Evolutionary conservation across 53 echinoderm and acorn worm species (phyloP).

Genomic region (Holothuria scabra): DNA sequence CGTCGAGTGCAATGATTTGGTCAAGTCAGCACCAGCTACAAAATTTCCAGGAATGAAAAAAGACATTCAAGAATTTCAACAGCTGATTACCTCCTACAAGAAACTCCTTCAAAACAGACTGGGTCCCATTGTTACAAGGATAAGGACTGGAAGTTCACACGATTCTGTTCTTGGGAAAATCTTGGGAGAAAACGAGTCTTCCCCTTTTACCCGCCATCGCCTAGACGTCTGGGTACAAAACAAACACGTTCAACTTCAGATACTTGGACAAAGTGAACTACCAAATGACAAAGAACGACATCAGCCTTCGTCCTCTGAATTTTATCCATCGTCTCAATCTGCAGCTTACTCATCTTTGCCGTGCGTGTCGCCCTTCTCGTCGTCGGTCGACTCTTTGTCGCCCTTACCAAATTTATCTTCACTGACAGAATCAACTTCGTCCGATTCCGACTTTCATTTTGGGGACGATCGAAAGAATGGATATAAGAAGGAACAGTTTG

Average conservation of each 20-base stretch:
- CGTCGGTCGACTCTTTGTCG: neutral
- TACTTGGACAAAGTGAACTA: slow-evolving; percentile 34
- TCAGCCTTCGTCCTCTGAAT: no score
- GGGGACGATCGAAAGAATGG: no score
- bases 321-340: no score
- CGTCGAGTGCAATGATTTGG: slow-evolving; percentile 55
- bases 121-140: slow-evolving; percentile 16
- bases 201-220: slow-evolving; percentile 41
- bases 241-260: slow-evolving; percentile 47
- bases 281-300: neutral
- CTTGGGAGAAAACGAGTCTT: slow-evolving; percentile 14
- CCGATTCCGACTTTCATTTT: no score
- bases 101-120: slow-evolving; percentile 44
- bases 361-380: slow-evolving; percentile 16
- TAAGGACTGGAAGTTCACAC: slow-evolving; percentile 50
- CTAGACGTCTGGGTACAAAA: slow-evolving; percentile 41
- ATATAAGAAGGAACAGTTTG: neutral
- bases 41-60: slow-evolving; percentile 50
- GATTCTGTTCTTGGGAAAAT: slow-evolving; percentile 43
- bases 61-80: slow-evolving; percentile 42
- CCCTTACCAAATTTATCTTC: neutral
- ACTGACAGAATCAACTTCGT: no score
- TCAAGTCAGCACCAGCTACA: neutral
- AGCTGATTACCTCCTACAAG: slow-evolving; percentile 28
- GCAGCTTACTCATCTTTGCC: neutral